phyloP scores from a whole-genome alignment of 2,888 invertebrate species.

The Microplitis manilae region DNA sequence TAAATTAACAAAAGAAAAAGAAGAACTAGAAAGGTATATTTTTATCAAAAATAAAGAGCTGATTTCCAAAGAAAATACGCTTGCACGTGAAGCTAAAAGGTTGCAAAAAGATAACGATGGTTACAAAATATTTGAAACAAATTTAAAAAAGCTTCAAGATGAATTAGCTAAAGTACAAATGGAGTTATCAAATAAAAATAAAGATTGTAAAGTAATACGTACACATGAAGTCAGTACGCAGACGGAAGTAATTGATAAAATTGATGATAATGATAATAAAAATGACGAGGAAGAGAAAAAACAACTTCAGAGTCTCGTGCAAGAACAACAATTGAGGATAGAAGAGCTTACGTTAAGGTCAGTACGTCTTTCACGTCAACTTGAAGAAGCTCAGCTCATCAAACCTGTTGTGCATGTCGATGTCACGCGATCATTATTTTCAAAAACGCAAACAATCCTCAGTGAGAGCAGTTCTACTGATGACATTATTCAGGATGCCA shows the following conservation, averaged over 20 bases:
- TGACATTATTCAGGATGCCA: slow-evolving; percentile 68
- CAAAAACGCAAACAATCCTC: slow-evolving; percentile 57
- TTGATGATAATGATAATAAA: slow-evolving; percentile 50
- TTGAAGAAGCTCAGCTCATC: slow-evolving; percentile 61
- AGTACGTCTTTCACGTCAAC: slow-evolving; percentile 61
- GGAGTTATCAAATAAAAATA: slow-evolving; percentile 45
- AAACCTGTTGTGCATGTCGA: slow-evolving; percentile 46
- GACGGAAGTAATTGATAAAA: slow-evolving; percentile 58
- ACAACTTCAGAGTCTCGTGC: slow-evolving; percentile 60
- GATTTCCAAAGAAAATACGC: slow-evolving; percentile 60
- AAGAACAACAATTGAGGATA: slow-evolving; percentile 64
- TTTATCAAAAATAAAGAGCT: slow-evolving; percentile 62
- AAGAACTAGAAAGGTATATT: slow-evolving; percentile 56
- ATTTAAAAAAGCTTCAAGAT: slow-evolving; percentile 62
- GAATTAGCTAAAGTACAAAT: slow-evolving; percentile 61
- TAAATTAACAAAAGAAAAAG: slow-evolving; percentile 56
- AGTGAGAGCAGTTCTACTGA: slow-evolving; percentile 69
- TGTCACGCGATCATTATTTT: slow-evolving; percentile 48
- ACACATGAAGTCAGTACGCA: slow-evolving; percentile 60
- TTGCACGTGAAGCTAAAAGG: slow-evolving; percentile 63
- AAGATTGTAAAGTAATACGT: slow-evolving; percentile 34
- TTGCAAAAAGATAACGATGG: slow-evolving; percentile 62
- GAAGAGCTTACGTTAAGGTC: slow-evolving; percentile 64
- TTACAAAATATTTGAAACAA: slow-evolving; percentile 59
- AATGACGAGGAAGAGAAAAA: slow-evolving; percentile 60